Evolutionary conservation across 2,888 invertebrate genomes (phyloP).

Genomic region (Piscicola geometra): DNA sequence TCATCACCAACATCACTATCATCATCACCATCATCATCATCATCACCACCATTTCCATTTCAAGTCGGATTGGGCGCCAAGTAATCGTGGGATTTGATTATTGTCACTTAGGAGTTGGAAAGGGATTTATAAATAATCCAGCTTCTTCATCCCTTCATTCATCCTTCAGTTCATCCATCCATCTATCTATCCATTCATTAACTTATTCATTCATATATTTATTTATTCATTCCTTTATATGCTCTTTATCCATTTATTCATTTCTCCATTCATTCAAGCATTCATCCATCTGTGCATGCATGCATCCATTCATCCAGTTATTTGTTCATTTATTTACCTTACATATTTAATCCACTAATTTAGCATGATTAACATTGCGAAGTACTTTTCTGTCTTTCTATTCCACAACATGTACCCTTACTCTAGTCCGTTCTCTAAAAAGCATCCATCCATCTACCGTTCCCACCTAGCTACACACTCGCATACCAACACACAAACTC

Average conservation of each 20-base stretch:
- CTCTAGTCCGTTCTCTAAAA: no score
- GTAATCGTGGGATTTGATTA: no score
- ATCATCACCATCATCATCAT: constrained; percentile 33
- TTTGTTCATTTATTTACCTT: neutral
- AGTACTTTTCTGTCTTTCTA: no score
- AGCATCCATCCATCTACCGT: neutral
- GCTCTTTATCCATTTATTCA: no score
- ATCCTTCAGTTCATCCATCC: neutral
- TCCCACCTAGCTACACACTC: neutral
- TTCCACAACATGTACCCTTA: neutral
- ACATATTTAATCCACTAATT: no score
- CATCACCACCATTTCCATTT: neutral
- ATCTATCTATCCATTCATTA: no score
- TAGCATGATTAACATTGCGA: no score
- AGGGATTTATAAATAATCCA: no score
- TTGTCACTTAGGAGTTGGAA: no score
- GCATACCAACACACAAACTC: neutral
- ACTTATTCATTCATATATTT: no score
- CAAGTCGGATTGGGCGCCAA: no score
- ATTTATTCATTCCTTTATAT: no score
- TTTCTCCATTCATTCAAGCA: neutral
- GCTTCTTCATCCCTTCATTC: neutral
- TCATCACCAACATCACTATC: constrained; percentile 25
- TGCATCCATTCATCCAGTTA: neutral
- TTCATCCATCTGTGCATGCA: neutral